Conservation (phyloP, 2,113 vertebrate genomes). For the Trogon surrucura region DNA sequence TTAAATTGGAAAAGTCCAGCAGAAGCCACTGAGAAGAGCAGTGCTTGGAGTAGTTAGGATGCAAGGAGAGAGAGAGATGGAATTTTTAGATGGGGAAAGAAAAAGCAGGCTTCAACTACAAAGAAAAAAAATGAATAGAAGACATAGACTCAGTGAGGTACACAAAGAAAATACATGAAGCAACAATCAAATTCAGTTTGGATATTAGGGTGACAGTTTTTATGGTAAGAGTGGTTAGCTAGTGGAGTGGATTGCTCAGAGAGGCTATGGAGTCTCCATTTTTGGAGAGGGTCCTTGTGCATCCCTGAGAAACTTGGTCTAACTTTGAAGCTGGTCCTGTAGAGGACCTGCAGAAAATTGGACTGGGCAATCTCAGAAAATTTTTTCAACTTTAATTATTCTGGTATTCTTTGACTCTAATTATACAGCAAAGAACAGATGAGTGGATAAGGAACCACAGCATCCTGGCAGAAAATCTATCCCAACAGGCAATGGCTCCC, state of each 20-base stretch:
- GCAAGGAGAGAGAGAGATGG: neutral
- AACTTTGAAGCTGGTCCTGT: neutral
- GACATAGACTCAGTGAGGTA: neutral
- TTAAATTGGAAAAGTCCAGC: neutral
- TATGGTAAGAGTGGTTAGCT: neutral
- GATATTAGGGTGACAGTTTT: neutral
- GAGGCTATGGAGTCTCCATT: neutral
- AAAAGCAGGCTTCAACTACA: neutral
- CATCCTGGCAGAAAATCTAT: neutral
- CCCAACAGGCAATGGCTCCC: accelerated
- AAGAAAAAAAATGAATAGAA: neutral
- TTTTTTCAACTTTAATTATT: neutral
- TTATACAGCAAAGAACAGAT: neutral
- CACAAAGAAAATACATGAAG: neutral
- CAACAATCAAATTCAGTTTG: neutral
- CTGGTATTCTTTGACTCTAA: neutral
- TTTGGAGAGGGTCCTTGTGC: neutral
- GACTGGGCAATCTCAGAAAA: neutral
- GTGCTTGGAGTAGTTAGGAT: neutral
- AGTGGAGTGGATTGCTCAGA: neutral
- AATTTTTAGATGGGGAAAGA: neutral
- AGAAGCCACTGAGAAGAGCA: neutral
- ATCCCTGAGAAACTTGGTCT: neutral
- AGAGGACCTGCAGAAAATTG: neutral
- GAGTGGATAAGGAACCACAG: neutral